Percentiles rank a stretch among this genome's conserved stretches.
Evolutionary conservation across 2,888 invertebrate genomes (phyloP).

Genomic region (Hydrotaea diabolus): DNA sequence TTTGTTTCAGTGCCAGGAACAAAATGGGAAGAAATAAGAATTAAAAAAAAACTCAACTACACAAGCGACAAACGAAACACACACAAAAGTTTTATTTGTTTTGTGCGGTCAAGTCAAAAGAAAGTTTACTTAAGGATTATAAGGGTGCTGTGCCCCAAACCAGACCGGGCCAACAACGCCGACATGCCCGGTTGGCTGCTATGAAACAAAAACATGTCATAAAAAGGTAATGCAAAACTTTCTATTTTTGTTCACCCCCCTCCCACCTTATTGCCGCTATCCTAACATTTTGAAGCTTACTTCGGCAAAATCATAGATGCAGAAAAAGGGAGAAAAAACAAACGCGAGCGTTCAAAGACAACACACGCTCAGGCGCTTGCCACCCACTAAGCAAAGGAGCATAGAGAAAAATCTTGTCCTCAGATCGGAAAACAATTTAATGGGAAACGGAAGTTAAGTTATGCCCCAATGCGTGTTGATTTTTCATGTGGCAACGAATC

Average conservation of each 20-base stretch:
- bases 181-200: background rate
- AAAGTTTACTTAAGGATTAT: conserved; percentile 67
- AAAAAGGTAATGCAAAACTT: conserved; percentile 15
- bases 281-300: background rate
- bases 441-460: conserved; percentile 79
- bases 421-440: conserved; percentile 79
- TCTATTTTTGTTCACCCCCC: background rate
- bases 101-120: conserved; percentile 58
- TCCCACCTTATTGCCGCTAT: too few species aligned
- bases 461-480: conserved; percentile 66
- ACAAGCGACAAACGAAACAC: conserved; percentile 25
- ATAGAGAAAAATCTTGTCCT: conserved; percentile 31
- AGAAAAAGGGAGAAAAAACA: background rate
- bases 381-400: background rate
- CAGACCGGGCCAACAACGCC: too few species aligned
- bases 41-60: conserved; percentile 11
- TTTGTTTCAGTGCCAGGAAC: background rate
- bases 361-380: background rate
- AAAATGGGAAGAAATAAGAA: background rate
- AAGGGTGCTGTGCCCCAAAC: conserved; percentile 3
- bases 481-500: conserved; percentile 32
- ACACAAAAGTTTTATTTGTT: conserved; percentile 47
- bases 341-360: conserved; percentile 24
- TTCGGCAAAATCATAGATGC: background rate
- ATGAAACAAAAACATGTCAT: conserved; percentile 13